Conservation (phyloP, 2,797 vertebrate genomes). For the Amniataba percoides region DNA sequence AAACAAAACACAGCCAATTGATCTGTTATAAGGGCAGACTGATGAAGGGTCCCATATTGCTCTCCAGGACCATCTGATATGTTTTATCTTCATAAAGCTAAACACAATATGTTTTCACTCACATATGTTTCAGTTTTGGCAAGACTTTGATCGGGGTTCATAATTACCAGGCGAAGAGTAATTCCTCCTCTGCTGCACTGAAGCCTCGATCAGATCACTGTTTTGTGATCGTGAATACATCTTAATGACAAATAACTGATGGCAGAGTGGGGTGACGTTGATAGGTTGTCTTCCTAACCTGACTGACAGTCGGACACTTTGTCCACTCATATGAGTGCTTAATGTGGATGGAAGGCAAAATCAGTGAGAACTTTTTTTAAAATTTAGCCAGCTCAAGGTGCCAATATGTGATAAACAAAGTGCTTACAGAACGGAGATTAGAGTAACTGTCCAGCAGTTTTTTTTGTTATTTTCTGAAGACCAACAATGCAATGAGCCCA, state of each 20-base stretch:
- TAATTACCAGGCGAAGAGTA: not conserved
- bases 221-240: not conserved
- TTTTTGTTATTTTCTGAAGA: not conserved
- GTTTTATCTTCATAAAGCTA: not conserved
- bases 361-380: no score
- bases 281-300: not conserved
- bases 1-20: not conserved
- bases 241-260: not conserved
- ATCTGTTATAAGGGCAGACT: not conserved
- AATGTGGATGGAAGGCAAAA: no score
- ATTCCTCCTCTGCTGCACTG: not conserved
- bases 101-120: not conserved
- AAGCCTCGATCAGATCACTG: not conserved
- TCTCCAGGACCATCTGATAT: not conserved
- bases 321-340: no score
- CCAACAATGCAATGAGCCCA: not conserved
- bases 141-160: not conserved
- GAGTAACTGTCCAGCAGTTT: no score
- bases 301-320: no score
- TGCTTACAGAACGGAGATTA: not conserved
- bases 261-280: not conserved
- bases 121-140: not conserved
- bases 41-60: not conserved
- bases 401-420: not conserved
- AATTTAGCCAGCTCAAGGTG: no score